phyloP scores from a whole-genome alignment of 2,888 invertebrate genomes.

The Drosophila monieri region DNA sequence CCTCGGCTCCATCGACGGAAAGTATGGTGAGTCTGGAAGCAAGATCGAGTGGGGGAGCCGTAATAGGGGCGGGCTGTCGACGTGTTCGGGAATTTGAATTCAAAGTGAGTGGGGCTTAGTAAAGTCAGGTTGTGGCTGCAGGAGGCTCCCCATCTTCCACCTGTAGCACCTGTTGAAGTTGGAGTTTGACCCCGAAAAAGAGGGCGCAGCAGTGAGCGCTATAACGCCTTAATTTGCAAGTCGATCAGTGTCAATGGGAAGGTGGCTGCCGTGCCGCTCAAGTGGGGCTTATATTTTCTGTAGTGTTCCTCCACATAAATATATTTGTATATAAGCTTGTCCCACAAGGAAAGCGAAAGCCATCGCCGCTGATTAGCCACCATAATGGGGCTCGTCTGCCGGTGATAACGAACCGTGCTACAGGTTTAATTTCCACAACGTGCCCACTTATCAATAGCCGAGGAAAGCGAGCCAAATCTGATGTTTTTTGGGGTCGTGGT shows the following conservation, averaged over 20 bases:
- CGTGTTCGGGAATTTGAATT: conserved; percentile 30
- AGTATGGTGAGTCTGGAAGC: conserved; percentile 89
- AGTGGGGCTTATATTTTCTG: conserved; percentile 6
- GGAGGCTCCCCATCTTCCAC: background rate
- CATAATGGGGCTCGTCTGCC: conserved; percentile 44
- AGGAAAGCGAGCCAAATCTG: conserved; percentile 32
- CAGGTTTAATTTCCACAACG: conserved; percentile 34
- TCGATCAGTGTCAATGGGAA: conserved; percentile 52
- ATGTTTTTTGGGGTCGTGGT: conserved; percentile 53
- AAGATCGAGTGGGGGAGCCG: background rate
- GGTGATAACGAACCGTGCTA: conserved; percentile 48
- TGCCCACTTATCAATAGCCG: conserved; percentile 53
- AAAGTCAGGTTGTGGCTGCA: background rate
- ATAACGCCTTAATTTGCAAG: conserved; percentile 62
- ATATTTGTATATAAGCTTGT: conserved; percentile 1
- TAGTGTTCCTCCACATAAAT: background rate
- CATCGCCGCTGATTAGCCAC: conserved; percentile 26
- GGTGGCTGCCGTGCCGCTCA: conserved; percentile 26
- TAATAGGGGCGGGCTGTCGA: conserved; percentile 29
- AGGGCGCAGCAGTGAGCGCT: conserved; percentile 1
- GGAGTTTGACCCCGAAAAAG: conserved; percentile 60
- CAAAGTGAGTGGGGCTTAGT: background rate
- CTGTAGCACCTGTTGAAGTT: conserved; percentile 40
- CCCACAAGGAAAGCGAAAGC: conserved; percentile 63
- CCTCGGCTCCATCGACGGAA: conserved; percentile 88